Evolutionary conservation across 2,888 invertebrate species (phyloP), one percentile per base, ranked within the genome.

Genomic region (Diploptera punctata): DNA sequence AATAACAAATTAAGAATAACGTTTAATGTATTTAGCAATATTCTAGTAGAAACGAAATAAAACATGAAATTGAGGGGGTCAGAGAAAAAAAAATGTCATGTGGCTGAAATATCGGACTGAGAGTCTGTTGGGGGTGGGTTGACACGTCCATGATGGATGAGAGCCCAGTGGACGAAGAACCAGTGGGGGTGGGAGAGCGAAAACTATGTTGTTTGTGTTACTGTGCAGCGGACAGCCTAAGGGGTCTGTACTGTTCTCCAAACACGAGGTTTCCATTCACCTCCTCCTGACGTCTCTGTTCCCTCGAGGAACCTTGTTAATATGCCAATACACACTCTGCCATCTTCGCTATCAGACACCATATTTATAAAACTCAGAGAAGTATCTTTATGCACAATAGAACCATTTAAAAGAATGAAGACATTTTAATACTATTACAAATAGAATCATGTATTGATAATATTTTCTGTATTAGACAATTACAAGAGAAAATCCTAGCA

Each of bases 91-190:
- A 70, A 61, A 70, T 70, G 70, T 70, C 70, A 70, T 70, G 70
- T 70, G 26, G 65, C 44, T 65, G n/a, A 65, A 65, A 47, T 65
- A 65, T 18, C 67, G 47, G 67, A 31, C 47, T 33, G 47, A 29
- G 47, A 67, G 38, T 18, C 52, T 38, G 67, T 26, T 31, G n/a
- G n/a, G n/a, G n/a, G n/a, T n/a, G 49, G 67, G 69, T 29, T 70
- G 74, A 72, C 74, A 68, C 43, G 68, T 69, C 70, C 62, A 72
- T 72, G 74, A 74, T 74, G 74, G 72, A 72, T 72, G 74, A 61
- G 72, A 47, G 21, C 47, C 61, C 38, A 65, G 62, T 61, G 62
- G 70, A 65, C 47, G 65, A 57, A 57, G 49, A n/a, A n/a, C 38
- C 13, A 47, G 26, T 19, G 43, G 57, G n/a, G n/a, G n/a, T 19